Conservation (phyloP, 2,113 vertebrate species). For the Ptilonorhynchus violaceus region DNA sequence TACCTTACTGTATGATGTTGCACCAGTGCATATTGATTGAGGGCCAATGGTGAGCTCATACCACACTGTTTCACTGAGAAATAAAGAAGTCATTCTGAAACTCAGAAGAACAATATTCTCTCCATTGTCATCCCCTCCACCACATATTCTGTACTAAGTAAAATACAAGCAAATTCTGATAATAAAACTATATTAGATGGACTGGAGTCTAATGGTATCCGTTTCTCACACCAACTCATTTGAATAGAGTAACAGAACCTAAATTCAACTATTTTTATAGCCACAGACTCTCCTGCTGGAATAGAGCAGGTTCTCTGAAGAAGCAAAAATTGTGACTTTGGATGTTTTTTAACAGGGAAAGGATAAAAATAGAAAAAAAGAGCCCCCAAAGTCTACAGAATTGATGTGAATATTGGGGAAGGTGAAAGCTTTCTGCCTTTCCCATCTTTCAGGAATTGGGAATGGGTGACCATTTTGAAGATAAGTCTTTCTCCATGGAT, state of each 20-base stretch:
- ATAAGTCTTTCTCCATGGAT: background rate
- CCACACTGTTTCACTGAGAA: background rate
- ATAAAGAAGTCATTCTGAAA: background rate
- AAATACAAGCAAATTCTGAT: background rate
- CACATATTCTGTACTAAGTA: background rate
- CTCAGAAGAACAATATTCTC: background rate
- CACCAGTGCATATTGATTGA: background rate
- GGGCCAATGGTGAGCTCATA: background rate
- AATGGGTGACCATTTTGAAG: background rate
- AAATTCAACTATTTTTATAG: background rate
- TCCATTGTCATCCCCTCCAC: fast-evolving
- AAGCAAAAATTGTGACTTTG: background rate
- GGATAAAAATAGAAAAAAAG: too few species aligned
- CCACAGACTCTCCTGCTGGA: background rate
- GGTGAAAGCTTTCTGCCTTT: background rate
- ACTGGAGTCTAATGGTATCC: background rate
- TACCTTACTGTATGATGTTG: background rate
- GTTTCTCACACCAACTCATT: background rate
- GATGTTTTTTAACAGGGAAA: background rate
- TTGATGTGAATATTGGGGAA: background rate
- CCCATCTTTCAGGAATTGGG: background rate
- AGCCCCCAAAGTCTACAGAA: fast-evolving
- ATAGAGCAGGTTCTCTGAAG: background rate
- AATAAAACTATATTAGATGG: background rate
- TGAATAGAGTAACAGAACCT: background rate